A percentile compares a stretch with the other conserved stretches of the same genome.
Evolutionary conservation across 2,888 invertebrate species (phyloP).

Genomic region (Synergus japonicus): DNA sequence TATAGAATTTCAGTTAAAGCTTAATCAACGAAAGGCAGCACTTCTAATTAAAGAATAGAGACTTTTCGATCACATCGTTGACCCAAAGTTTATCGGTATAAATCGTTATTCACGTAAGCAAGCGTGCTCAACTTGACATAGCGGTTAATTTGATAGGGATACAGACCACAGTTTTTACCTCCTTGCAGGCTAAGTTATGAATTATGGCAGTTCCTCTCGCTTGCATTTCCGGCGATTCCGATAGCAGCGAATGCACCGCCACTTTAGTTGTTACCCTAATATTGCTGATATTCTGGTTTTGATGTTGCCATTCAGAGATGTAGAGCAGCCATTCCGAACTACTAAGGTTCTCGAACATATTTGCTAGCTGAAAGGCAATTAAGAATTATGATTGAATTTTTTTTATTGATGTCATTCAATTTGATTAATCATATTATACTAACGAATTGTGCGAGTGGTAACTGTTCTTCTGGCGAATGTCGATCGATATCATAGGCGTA

Average conservation of each 20-base stretch:
- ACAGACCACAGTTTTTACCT: constrained; percentile 98
- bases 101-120: constrained; percentile 42
- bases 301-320: constrained; percentile 93
- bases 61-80: constrained; percentile 31
- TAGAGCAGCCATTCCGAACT: constrained; percentile 96
- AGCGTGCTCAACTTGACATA: constrained; percentile 25
- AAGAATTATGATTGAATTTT: not conserved
- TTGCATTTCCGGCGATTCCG: constrained; percentile 85
- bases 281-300: constrained; percentile 89
- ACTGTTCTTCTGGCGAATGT: constrained; percentile 86
- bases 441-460: constrained; percentile 89
- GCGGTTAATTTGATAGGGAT: constrained; percentile 76
- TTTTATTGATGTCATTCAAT: constrained; percentile 9
- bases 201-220: constrained; percentile 91
- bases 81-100: constrained; percentile 39
- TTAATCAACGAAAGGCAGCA: constrained; percentile 66
- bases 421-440: constrained; percentile 71
- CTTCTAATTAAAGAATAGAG: constrained; percentile 56
- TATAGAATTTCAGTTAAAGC: constrained; percentile 49
- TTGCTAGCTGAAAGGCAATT: constrained; percentile 84
- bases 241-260: constrained; percentile 90
- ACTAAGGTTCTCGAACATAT: constrained; percentile 92
- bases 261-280: constrained; percentile 94
- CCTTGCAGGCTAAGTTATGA: constrained; percentile 95
- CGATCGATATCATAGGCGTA: constrained; percentile 90